These are phyloP conservation scores for Ciconia stormi DNA, from an alignment of 2,113 vertebrate genomes.

Conservation along the genomic window DNA sequence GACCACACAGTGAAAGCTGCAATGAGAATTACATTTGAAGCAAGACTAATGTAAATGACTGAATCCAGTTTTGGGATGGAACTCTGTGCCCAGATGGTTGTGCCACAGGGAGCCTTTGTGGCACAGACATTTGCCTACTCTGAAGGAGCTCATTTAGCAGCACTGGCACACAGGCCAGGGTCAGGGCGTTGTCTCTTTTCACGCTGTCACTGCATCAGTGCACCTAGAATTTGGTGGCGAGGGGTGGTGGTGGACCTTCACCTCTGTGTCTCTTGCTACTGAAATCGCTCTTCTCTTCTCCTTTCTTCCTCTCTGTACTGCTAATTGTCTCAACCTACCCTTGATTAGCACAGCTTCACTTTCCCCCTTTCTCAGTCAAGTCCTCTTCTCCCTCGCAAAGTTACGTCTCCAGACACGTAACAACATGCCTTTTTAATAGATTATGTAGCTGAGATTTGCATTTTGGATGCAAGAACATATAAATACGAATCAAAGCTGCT, in stretches of 20 bases:
- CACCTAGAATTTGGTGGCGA: neutral
- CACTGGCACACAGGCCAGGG: neutral
- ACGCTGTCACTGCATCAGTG: neutral
- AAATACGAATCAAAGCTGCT: neutral
- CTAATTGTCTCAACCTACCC: neutral
- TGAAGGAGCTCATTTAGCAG: neutral
- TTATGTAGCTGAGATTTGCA: neutral
- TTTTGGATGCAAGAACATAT: neutral
- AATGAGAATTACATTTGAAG: neutral
- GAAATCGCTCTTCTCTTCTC: neutral
- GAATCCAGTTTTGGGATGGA: neutral
- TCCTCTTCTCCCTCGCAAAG: neutral
- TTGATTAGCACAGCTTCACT: neutral
- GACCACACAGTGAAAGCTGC: neutral
- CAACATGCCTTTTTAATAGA: neutral
- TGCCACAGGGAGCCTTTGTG: neutral
- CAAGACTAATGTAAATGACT: neutral
- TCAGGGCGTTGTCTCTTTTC: neutral
- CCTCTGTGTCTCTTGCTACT: neutral
- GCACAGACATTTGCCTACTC: neutral
- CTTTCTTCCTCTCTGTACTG: neutral
- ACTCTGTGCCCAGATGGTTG: neutral
- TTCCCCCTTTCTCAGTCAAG: neutral
- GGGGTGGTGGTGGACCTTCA: neutral
- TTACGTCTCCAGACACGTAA: neutral